Evolutionary conservation across 2,113 vertebrate species (phyloP).

Genomic region (Urocolius indicus): DNA sequence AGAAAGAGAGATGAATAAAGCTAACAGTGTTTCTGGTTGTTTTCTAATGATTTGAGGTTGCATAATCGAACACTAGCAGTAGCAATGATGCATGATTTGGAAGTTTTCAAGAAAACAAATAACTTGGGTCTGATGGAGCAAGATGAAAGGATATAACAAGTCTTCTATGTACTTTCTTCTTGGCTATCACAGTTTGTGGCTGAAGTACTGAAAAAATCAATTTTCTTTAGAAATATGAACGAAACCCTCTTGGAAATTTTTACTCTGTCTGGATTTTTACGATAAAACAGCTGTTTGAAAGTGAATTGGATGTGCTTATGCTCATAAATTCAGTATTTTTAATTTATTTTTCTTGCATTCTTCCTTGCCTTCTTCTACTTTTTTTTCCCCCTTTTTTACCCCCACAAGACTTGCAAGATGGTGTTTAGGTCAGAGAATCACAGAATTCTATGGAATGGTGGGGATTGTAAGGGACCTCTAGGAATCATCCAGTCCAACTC

Average conservation of each 20-base stretch:
- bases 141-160: not conserved
- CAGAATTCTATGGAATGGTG: no score
- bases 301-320: not conserved
- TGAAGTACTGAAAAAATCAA: not conserved
- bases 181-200: not conserved
- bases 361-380: not conserved
- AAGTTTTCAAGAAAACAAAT: not conserved
- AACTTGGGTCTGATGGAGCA: not conserved
- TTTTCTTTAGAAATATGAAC: not conserved
- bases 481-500: no score
- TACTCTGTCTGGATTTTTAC: not conserved
- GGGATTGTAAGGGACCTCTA: no score
- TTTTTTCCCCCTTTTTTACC: not conserved
- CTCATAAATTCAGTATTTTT: not conserved
- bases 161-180: not conserved
- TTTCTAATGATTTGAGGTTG: not conserved
- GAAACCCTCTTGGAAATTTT: not conserved
- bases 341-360: not conserved
- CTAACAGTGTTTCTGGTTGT: not conserved
- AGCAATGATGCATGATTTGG: not conserved
- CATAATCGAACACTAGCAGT: not conserved
- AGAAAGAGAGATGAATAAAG: not conserved
- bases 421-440: not conserved
- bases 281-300: not conserved
- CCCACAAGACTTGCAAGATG: not conserved